A percentile compares a stretch with the other conserved stretches of the same genome.
phyloP scores from a whole-genome alignment of 2,888 invertebrate species.

The Parasteatoda lunata region DNA sequence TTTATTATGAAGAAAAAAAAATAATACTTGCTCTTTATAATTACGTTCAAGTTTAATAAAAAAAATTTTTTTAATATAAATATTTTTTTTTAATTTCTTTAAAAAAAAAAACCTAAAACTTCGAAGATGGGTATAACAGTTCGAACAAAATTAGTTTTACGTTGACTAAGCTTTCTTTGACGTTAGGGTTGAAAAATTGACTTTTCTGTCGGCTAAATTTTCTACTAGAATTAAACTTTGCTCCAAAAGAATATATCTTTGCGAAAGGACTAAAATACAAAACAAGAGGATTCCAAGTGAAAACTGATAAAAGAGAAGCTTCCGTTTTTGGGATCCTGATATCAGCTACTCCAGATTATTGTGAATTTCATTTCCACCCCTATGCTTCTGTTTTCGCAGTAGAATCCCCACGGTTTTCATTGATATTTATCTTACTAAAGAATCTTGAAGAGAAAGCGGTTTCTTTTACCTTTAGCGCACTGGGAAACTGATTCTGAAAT shows the following conservation, averaged over 20 bases:
- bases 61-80: no score
- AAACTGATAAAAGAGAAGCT: slow-evolving; percentile 61
- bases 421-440: slow-evolving; percentile 53
- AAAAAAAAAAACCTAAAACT: no score
- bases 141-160: no score
- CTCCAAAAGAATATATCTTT: slow-evolving; percentile 35
- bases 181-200: no score
- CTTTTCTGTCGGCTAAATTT: neutral
- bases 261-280: slow-evolving; percentile 31
- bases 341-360: slow-evolving; percentile 35
- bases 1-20: no score
- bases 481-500: slow-evolving; percentile 42
- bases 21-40: no score
- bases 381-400: neutral
- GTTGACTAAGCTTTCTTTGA: no score
- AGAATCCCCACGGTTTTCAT: slow-evolving; percentile 48
- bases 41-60: no score
- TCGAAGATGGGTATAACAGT: no score
- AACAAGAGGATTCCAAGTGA: slow-evolving; percentile 47
- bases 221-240: slow-evolving; percentile 40
- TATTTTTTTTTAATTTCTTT: no score
- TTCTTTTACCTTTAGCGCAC: neutral
- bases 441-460: slow-evolving; percentile 39
- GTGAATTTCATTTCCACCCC: slow-evolving; percentile 51
- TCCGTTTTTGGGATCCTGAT: slow-evolving; percentile 28